phyloP scores from a whole-genome alignment of 1,140 invertebrate species.

The Oryzaephilus surinamensis region DNA sequence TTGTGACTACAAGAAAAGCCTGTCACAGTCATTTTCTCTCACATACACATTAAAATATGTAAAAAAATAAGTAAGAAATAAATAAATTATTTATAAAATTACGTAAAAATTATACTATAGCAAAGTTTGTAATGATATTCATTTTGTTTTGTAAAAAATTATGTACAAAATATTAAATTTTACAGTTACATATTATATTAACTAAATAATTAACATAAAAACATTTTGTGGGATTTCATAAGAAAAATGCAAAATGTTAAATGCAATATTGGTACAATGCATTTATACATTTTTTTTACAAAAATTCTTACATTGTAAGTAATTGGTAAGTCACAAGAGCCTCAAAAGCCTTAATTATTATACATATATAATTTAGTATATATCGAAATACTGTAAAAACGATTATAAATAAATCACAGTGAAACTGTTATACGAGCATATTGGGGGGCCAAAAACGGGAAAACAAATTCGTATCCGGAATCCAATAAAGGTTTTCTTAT shows the following conservation, averaged over 20 bases:
- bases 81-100: too few relatives aligned
- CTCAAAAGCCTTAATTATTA: constrained; percentile 5
- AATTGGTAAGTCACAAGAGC: constrained; percentile 18
- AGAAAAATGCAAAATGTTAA: constrained; percentile 22
- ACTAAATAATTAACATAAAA: not conserved
- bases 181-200: constrained; percentile 4
- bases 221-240: not conserved
- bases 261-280: constrained; percentile 29
- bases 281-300: constrained; percentile 8
- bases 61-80: too few relatives aligned
- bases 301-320: constrained; percentile 7
- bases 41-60: too few relatives aligned
- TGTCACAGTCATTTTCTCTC: too few relatives aligned
- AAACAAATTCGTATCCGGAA: not conserved
- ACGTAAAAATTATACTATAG: too few relatives aligned
- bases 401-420: not conserved
- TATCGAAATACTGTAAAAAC: constrained; percentile 4
- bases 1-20: too few relatives aligned
- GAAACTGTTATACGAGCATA: constrained; percentile 3
- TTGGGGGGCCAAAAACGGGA: not conserved
- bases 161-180: constrained; percentile 14
- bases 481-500: too few relatives aligned
- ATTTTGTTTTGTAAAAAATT: too few relatives aligned
- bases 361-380: not conserved
- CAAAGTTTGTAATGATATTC: too few relatives aligned